A percentile compares a stretch with the other conserved stretches of the same genome.
Conservation (phyloP, 2,888 invertebrate genomes). For the Scotopteryx bipunctaria region DNA sequence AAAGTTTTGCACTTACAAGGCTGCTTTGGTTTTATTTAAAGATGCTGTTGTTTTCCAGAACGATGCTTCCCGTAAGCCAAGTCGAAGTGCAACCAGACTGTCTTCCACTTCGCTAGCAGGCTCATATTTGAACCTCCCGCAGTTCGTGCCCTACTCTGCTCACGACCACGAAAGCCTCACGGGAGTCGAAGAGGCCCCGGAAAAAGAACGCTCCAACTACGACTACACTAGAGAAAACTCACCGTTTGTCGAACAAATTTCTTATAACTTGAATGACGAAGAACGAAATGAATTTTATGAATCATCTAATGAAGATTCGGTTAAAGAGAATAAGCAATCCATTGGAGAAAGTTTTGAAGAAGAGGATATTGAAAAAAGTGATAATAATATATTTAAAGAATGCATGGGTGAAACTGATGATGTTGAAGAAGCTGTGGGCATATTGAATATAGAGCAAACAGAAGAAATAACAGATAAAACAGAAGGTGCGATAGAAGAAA, state of each 20-base stretch:
- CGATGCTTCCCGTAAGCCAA: not conserved
- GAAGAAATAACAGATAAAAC: too few species aligned
- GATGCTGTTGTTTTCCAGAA: slow-evolving; percentile 1
- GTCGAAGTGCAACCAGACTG: not conserved
- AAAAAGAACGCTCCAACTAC: slow-evolving; percentile 40
- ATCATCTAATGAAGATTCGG: slow-evolving; percentile 7
- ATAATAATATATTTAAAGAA: too few species aligned
- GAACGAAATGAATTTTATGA: slow-evolving; percentile 11
- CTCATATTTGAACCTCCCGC: slow-evolving; percentile 48
- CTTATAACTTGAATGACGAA: not conserved
- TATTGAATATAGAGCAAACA: too few species aligned
- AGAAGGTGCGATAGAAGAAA: not conserved
- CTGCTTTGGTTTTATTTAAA: too few species aligned
- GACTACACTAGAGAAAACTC: slow-evolving; percentile 38
- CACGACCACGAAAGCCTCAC: slow-evolving; percentile 29
- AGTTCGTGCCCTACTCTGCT: slow-evolving; percentile 47
- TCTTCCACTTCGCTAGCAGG: slow-evolving; percentile 59
- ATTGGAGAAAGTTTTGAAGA: slow-evolving; percentile 5
- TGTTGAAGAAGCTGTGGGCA: too few species aligned
- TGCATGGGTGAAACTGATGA: too few species aligned
- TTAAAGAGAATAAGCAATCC: too few species aligned
- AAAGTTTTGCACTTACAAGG: too few species aligned
- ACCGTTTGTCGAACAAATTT: not conserved
- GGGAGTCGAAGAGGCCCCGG: slow-evolving; percentile 37
- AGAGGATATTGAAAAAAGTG: too few species aligned